These are phyloP conservation scores for Polyommatus icarus DNA, from an alignment of 2,888 invertebrate genomes.

Conservation along the genomic window DNA sequence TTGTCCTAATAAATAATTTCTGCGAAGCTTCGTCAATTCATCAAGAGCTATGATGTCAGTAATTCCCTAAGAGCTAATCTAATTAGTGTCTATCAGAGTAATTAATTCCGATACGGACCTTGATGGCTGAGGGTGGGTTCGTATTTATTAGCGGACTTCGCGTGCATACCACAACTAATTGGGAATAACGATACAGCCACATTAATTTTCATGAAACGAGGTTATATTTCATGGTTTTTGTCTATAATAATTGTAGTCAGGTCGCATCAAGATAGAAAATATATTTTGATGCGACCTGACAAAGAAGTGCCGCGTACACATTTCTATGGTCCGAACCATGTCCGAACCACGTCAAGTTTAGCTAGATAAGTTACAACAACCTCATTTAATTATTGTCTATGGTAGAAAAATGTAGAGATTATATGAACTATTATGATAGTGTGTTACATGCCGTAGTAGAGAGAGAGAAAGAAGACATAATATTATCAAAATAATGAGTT, in stretches of 20 bases:
- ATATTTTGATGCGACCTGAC: background rate
- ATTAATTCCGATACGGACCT: conserved; percentile 13
- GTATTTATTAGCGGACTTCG: conserved; percentile 17
- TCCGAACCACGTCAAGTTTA: too few species aligned
- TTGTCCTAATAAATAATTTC: background rate
- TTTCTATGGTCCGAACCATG: too few species aligned
- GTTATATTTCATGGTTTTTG: background rate
- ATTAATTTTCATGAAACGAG: background rate
- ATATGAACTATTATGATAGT: too few species aligned
- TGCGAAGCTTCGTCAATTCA: background rate
- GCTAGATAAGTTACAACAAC: too few species aligned
- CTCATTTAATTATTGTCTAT: too few species aligned
- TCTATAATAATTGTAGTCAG: background rate
- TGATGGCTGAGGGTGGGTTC: conserved; percentile 16
- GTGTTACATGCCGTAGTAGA: too few species aligned
- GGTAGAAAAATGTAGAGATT: too few species aligned
- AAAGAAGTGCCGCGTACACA: background rate
- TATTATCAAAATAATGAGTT: too few species aligned
- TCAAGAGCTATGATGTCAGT: conserved; percentile 1
- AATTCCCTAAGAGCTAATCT: conserved; percentile 12
- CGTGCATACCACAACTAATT: conserved; percentile 2
- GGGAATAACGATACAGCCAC: background rate
- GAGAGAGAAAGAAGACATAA: too few species aligned
- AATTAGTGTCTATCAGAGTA: conserved; percentile 11
- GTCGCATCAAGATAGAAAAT: background rate